Base-by-base conservation (phyloP, 2,888 invertebrate species). In the Iphiclides podalirius region DNA sequence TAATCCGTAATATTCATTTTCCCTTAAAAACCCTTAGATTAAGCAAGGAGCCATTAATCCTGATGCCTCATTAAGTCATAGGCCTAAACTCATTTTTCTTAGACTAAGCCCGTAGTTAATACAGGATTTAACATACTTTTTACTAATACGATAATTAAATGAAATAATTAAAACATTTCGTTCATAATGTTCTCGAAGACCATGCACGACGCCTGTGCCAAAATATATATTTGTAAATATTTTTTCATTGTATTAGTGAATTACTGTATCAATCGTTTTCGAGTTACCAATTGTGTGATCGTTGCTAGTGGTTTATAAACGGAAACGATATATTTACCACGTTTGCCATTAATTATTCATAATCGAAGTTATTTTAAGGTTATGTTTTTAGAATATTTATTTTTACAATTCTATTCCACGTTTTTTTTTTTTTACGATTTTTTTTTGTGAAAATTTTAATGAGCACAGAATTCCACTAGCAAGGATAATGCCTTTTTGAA, bases 201-300 rank as follows among this genome's bases (percentile, higher is more conserved):
- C 60, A 75, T 76, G 80, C 81, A 58, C 83, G 71, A 73, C 75
- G 78, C 72, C 76, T 80, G 87, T 87, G 87, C 87, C 87, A 87
- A 87, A 63, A 59, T 64, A 65, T 68, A 67, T 84, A 79, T 86
- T 20, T 31, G 31, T 31, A 84, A 76, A 84, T 84, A 84, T 77
- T 72, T 75, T 78, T 73, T 77, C 75, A 73, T 70, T 63, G 63
- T 61, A 57, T 60, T 65, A 70, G 70, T 63, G 62, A 57, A 64
- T 16, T 65, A 67, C 67, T 58, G 69, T 64, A 58, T 60, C 63
- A 64, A 49, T 62, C 50, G 63, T 67, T 59, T 57, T 60, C 61
- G 65, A 66, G 54, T 63, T 70, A 67, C 61, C 65, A 61, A 58
- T 43, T 54, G 54, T 55, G 60, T 52, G 54, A 49, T 37, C 56